Evolutionary conservation across 2,113 vertebrate genomes (phyloP), one percentile per base, ranked within the genome.

Genomic region (Sclerurus mexicanus): DNA sequence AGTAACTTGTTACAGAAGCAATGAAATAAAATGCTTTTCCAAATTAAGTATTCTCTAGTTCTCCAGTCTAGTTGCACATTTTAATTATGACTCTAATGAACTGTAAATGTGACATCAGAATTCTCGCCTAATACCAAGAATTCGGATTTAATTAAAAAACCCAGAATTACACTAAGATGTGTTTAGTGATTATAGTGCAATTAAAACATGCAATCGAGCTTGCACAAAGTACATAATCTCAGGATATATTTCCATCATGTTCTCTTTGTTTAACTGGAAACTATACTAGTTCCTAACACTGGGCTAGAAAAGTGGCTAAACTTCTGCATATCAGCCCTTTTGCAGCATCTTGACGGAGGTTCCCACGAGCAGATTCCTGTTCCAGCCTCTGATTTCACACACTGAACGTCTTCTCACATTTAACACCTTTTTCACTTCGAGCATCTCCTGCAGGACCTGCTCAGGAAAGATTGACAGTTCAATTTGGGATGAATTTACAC

Each of bases 1-100:
- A 19, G 28, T 19, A 39, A 33, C 17, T 49, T 35, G 52, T 63
- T 72, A 69, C 31, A 89, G 77, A 92, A 86, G 9, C 62, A 93
- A 75, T 44, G 27, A 55, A 80, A 85, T 35, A n/a, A 80, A 96
- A 95, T 69, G 15, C 16, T 68, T 44, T 87, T 76, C 47, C 63
- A 63, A 94, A 96, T 92, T 90, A 90, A 95, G 94, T 93, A 89
- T 68, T 95, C 78, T 75, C 18, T 67, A 69, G 82, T 85, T 96
- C 79, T 91, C 88, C 31, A 62, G 47, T 73, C 46, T 67, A 56
- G 72, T 18, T 88, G 52, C n/a, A 85, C 33, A 78, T 94, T 97
- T 96, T 94, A 96, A 97, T 97, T 97, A 96, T 53, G n/a, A 66
- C 82, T 81, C 62, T 91, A 93, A 95, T 80, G 76, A 92, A 90